A percentile compares a stretch with the other conserved stretches of the same genome.
These are phyloP conservation scores for Xanthia icteritia DNA, from an alignment of 2,888 invertebrate genomes.

Conservation along the genomic window DNA sequence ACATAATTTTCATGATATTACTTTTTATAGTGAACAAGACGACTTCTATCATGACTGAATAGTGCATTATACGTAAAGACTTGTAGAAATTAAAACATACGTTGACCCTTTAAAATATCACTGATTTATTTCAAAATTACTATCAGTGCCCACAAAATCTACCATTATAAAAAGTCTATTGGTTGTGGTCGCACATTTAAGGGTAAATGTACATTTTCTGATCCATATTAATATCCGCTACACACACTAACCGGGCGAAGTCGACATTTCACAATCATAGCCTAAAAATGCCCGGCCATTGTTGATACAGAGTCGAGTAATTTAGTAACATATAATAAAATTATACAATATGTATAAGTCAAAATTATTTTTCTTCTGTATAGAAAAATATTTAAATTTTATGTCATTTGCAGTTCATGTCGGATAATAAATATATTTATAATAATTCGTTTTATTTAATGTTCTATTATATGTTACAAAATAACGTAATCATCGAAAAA, in stretches of 20 bases:
- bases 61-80: constrained; percentile 48
- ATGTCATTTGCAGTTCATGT: constrained; percentile 21
- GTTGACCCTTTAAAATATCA: constrained; percentile 43
- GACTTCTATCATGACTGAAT: constrained; percentile 51
- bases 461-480: constrained; percentile 57
- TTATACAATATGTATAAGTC: background rate
- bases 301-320: constrained; percentile 11
- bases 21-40: constrained; percentile 48
- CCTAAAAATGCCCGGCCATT: constrained; percentile 43
- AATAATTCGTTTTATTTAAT: constrained; percentile 13
- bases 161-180: constrained; percentile 3
- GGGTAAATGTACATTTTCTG: constrained; percentile 41
- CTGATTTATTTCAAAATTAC: constrained; percentile 24
- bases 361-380: constrained; percentile 5
- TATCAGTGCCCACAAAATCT: constrained; percentile 4
- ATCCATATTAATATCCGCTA: constrained; percentile 28
- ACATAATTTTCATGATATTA: background rate
- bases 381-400: constrained; percentile 47
- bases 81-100: constrained; percentile 39
- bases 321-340: constrained; percentile 55
- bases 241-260: constrained; percentile 30
- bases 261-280: constrained; percentile 56
- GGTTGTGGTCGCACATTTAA: constrained; percentile 23
- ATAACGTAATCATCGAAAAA: constrained; percentile 36
- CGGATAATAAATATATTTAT: constrained; percentile 15